Base-by-base conservation (phyloP, 1,140 invertebrate species). In the Polypedilum pembai region DNA sequence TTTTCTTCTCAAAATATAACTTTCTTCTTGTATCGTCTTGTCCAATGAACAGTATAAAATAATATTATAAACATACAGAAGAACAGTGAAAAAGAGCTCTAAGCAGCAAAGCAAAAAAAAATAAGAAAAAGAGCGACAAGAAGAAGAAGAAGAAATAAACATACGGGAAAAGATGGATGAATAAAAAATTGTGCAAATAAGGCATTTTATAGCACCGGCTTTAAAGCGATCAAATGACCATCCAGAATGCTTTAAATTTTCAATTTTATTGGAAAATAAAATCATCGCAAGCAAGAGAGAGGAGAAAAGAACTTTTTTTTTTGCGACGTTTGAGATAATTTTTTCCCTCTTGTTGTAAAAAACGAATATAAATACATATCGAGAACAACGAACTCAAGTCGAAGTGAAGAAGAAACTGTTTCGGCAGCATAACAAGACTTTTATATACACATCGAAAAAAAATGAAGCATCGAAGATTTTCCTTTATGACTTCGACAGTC, bases 121-220 rank as follows among this genome's bases (percentile, higher is more conserved):
- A 3, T 15, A 56, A 12, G 12, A 12, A 56, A 33, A 33, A 56
- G 45, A 56, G 45, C 45, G n/a, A 56, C 45, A 56, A 17, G 10
- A 56, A 12, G n/a, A 56, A 17, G 10, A 56, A 12, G n/a, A 12
- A 56, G 10, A 15, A 15, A 3, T 56, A 56, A 18, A 69, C 18
- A 69, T 69, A 69, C 65, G 20, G 20, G n/a, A 69, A 69, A 69
- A 69, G 65, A 69, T 69, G 65, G 65, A 69, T 69, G 65, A 69
- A 69, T 69, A 69, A 69, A 45, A 20, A 66, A 66, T 69, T 69
- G 65, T 69, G 65, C 65, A 69, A 69, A 69, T 69, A 69, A 69
- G 65, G 65, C 17, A 69, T 69, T 69, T 33, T 69, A 69, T 69
- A 69, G 65, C 65, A 20, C 45, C 45, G 45, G 45, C 65, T 69